Evolutionary conservation across 2,888 invertebrate genomes (phyloP).

Genomic region (Anthrax anthrax): DNA sequence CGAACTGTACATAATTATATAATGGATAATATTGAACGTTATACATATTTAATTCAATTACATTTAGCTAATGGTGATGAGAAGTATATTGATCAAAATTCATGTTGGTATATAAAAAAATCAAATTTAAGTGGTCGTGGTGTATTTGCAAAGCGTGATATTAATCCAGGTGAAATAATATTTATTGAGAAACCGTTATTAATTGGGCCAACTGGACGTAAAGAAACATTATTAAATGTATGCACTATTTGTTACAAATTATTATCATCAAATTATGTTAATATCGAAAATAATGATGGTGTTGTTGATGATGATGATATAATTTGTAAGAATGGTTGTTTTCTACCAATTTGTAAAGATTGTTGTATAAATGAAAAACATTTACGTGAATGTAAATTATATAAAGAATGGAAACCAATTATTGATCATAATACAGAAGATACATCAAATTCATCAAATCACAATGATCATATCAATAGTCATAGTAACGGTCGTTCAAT

Average conservation of each 20-base stretch:
- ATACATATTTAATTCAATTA: conserved; percentile 21
- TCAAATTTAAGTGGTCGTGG: conserved; percentile 56
- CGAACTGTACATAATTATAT: too few species aligned
- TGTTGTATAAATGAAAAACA: conserved; percentile 48
- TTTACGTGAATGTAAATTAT: conserved; percentile 47
- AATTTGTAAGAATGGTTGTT: conserved; percentile 49
- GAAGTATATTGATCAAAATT: conserved; percentile 7
- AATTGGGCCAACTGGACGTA: conserved; percentile 49
- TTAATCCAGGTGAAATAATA: conserved; percentile 51
- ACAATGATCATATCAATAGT: too few species aligned
- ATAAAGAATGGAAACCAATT: conserved; percentile 43
- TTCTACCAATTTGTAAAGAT: conserved; percentile 50
- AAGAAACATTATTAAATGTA: conserved; percentile 38
- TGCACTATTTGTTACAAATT: conserved; percentile 51
- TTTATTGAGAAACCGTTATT: conserved; percentile 56
- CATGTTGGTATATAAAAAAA: conserved; percentile 43
- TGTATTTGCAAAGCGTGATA: conserved; percentile 51
- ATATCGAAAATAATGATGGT: conserved; percentile 22
- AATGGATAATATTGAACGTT: neutral
- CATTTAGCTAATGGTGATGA: conserved; percentile 21
- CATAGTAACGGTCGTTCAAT: too few species aligned
- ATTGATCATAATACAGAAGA: conserved; percentile 27
- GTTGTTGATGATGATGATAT: too few species aligned
- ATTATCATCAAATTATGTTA: conserved; percentile 17
- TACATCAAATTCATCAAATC: too few species aligned